phyloP scores from a whole-genome alignment of 2,888 invertebrate species.

The Diaphora mendica region DNA sequence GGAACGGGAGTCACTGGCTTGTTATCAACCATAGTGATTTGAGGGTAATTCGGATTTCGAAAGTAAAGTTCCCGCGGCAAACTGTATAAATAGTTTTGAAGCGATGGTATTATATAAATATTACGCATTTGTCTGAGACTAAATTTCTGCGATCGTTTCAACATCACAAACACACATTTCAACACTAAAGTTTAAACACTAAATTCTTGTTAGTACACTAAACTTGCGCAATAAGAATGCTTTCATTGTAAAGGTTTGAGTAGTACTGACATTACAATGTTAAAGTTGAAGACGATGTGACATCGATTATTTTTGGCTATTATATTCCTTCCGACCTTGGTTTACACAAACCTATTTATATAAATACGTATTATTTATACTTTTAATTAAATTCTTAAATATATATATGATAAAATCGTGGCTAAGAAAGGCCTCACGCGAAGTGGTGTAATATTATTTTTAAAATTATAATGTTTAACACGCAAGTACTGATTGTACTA shows the following conservation, averaged over 20 bases:
- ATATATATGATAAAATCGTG: conserved; percentile 45
- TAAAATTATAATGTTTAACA: conserved; percentile 30
- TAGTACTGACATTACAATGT: conserved; percentile 44
- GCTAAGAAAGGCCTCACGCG: conserved; percentile 51
- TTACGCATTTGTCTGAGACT: conserved; percentile 47
- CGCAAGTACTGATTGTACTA: conserved; percentile 24
- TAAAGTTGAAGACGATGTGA: conserved; percentile 40
- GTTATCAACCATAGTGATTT: conserved; percentile 38
- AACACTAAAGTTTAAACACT: background rate
- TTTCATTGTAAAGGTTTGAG: conserved; percentile 23
- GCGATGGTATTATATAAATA: conserved; percentile 40
- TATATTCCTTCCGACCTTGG: conserved; percentile 44
- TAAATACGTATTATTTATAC: conserved; percentile 41
- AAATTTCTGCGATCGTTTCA: conserved; percentile 26
- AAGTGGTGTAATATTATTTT: conserved; percentile 42
- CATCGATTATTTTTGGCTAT: conserved; percentile 45
- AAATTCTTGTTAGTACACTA: background rate
- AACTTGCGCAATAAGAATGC: conserved; percentile 5
- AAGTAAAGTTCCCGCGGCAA: conserved; percentile 39
- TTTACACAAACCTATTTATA: conserved; percentile 37
- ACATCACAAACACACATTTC: conserved; percentile 18
- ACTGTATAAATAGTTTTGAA: conserved; percentile 47
- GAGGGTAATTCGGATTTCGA: conserved; percentile 40
- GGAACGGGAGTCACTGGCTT: conserved; percentile 36
- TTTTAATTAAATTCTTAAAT: conserved; percentile 50